Evolutionary conservation across 1,140 invertebrate genomes (phyloP).

Genomic region (Drosophila nebulosa): DNA sequence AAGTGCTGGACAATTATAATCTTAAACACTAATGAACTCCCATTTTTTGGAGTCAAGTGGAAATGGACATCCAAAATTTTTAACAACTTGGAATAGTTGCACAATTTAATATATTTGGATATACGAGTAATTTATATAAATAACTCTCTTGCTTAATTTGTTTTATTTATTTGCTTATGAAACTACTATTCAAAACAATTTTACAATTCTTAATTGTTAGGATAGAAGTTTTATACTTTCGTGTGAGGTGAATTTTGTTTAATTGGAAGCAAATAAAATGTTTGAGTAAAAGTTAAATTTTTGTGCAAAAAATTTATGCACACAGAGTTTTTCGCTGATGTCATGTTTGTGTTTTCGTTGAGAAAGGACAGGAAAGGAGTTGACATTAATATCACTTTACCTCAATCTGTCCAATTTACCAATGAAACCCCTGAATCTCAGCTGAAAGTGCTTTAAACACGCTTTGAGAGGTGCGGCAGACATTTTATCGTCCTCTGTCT

Average conservation of each 20-base stretch:
- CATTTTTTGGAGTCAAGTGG: too few relatives aligned
- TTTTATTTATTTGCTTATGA: neutral
- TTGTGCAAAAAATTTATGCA: neutral
- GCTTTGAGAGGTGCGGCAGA: slow-evolving; percentile 32
- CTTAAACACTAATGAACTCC: too few relatives aligned
- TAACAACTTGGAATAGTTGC: too few relatives aligned
- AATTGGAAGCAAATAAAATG: neutral
- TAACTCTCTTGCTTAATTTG: too few relatives aligned
- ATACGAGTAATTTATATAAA: too few relatives aligned
- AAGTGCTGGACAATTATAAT: too few relatives aligned
- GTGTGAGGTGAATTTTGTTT: neutral
- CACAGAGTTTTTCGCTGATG: neutral
- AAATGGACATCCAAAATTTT: too few relatives aligned
- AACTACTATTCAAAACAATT: neutral
- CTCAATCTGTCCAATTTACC: slow-evolving; percentile 76
- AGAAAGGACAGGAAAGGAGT: neutral
- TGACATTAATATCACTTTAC: slow-evolving; percentile 72
- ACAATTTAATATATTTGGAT: too few relatives aligned
- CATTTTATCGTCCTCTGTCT: slow-evolving; percentile 14
- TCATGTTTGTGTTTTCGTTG: neutral
- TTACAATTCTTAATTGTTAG: neutral
- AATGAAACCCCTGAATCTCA: slow-evolving; percentile 68
- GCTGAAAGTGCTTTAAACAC: slow-evolving; percentile 58
- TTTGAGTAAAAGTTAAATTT: neutral
- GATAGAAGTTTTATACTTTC: neutral